These are phyloP conservation scores for Castor canadensis DNA, from an alignment of 2,113 vertebrate species.

Conservation along the genomic window DNA sequence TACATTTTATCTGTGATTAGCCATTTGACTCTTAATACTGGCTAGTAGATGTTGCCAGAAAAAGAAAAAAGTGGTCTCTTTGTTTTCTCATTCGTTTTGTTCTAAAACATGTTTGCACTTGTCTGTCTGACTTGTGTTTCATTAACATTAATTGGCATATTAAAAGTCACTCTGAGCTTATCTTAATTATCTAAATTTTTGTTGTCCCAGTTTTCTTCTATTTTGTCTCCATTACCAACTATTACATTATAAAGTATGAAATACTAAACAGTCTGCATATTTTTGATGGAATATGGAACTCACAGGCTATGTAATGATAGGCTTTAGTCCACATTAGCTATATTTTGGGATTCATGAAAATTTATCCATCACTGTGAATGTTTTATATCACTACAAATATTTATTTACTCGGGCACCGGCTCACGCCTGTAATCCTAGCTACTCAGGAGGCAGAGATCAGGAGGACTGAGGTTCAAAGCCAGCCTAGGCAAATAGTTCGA, in stretches of 20 bases:
- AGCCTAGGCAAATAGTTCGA: no score
- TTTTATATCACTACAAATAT: neutral
- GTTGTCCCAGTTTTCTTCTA: slow-evolving; percentile 60
- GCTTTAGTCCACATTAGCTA: slow-evolving; percentile 12
- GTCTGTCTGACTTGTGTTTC: slow-evolving; percentile 82
- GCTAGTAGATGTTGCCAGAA: slow-evolving; percentile 71
- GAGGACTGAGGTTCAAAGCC: no score
- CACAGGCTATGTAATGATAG: neutral
- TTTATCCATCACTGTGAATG: neutral
- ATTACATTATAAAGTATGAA: slow-evolving; percentile 39
- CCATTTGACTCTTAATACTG: slow-evolving; percentile 69
- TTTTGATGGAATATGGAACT: neutral
- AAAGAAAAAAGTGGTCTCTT: slow-evolving; percentile 69
- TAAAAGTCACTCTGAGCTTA: slow-evolving; percentile 86
- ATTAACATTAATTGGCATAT: slow-evolving; percentile 84
- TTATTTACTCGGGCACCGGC: no score
- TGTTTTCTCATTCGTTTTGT: slow-evolving; percentile 78
- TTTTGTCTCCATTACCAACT: slow-evolving; percentile 1
- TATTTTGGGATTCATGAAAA: slow-evolving; percentile 6
- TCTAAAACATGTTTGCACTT: slow-evolving; percentile 79
- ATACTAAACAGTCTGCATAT: neutral
- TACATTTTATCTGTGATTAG: slow-evolving; percentile 69
- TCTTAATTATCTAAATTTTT: slow-evolving; percentile 65
- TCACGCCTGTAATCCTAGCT: no score
- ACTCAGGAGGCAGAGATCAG: no score